Base-by-base conservation (phyloP, 2,113 vertebrate genomes). In the Rhinolophus ferrumequinum region DNA sequence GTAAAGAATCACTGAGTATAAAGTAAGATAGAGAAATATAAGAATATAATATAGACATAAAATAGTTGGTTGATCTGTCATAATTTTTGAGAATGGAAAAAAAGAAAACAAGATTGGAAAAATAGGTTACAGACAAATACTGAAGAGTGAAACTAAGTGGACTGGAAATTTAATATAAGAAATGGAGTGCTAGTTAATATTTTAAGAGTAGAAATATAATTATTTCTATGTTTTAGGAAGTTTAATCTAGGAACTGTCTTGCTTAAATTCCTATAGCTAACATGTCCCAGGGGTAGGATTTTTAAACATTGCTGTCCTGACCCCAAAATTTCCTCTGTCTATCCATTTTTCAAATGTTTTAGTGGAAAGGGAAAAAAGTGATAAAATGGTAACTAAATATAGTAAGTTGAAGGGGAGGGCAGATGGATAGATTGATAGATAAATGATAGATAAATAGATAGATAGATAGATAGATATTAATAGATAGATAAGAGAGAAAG, bases 21-120 rank as follows among this genome's bases (percentile, higher is more conserved):
- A 66, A 30, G 16, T 76, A 93, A 85, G 6, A 82, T n/a, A 90
- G 12, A 84, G 15, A 92, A 92, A 44, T 93, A 44, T 93, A 93
- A 50, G 47, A 44, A 19, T 58, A 44, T 52, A 33, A 67, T 35
- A 41, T 30, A 28, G 30, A 87, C 26, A 54, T n/a, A 54, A 12
- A 80, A 60, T 0, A 79, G 30, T 12, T 44, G 10, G 1, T 75
- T 79, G 10, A 13, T 41, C 24, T 18, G 81, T 6, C 30, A 76
- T 6, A 69, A n/a, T 66, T 88, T 88, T 56, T 44, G 26, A 85
- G 44, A 84, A 75, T 56, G 41, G 28, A 4, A 94, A 64, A 88
- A 35, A 26, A 56, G 38, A 69, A 69, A 88, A 84, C 33, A 70
- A 86, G 28, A 56, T 58, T 66, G 3, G 22, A 75, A 28, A 83